Percentiles rank a stretch among this genome's conserved stretches.
phyloP scores from a whole-genome alignment of 2,113 vertebrate genomes.

The Nyctibius bracteatus region DNA sequence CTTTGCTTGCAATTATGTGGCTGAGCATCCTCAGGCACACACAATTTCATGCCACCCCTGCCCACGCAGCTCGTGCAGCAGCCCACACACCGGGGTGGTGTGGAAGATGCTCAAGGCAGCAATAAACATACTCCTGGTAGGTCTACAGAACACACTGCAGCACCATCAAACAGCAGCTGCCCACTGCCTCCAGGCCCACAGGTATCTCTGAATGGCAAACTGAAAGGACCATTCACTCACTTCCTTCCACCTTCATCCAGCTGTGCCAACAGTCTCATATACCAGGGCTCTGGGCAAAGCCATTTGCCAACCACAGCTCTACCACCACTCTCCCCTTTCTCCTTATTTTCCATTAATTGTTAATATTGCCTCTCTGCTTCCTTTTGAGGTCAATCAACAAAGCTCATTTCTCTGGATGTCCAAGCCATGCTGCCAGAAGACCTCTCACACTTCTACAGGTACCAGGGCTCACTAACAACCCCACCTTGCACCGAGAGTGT shows the following conservation, averaged over 20 bases:
- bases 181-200: neutral
- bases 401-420: constrained; percentile 73
- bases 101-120: neutral
- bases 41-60: neutral
- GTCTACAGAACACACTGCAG: neutral
- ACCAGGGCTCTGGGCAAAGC: neutral
- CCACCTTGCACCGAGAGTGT: constrained; percentile 88
- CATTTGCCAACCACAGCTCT: neutral
- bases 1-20: neutral
- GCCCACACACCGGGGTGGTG: neutral
- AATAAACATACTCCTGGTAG: neutral
- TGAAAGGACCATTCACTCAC: neutral
- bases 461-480: constrained; percentile 86
- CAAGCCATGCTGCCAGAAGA: constrained; percentile 87
- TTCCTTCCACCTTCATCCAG: neutral
- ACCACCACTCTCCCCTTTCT: neutral
- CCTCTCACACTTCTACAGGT: constrained; percentile 83
- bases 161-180: neutral
- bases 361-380: neutral
- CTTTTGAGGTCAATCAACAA: constrained; percentile 77
- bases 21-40: neutral
- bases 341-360: neutral
- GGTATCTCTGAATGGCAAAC: neutral
- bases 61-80: neutral
- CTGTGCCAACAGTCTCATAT: neutral